Conservation (phyloP, 1,140 invertebrate species). For the Holotrichia oblita region DNA sequence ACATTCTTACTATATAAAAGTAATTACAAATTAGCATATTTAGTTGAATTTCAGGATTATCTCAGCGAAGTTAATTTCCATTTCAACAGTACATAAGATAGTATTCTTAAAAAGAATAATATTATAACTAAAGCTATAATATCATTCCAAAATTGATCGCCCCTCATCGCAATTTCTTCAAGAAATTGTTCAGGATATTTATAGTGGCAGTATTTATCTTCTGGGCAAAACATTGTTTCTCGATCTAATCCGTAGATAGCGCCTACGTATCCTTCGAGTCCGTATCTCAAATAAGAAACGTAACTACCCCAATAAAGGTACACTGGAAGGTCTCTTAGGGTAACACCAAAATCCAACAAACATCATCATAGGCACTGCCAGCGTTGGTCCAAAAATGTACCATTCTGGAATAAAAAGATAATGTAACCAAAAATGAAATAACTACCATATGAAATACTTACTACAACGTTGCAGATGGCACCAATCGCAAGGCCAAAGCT, state of each 20-base stretch:
- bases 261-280: constrained; percentile 84
- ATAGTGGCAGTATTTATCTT: constrained; percentile 79
- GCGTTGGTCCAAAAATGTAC: constrained; percentile 82
- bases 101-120: constrained; percentile 74
- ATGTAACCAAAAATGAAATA: too few relatives aligned
- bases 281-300: constrained; percentile 87
- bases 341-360: constrained; percentile 85
- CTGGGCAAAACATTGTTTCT: constrained; percentile 68
- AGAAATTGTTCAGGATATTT: constrained; percentile 79
- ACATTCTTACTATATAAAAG: too few relatives aligned
- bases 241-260: constrained; percentile 85
- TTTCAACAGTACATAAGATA: constrained; percentile 82
- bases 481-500: constrained; percentile 90
- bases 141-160: constrained; percentile 86
- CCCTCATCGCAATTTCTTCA: constrained; percentile 79
- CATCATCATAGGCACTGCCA: constrained; percentile 88
- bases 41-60: constrained; percentile 57
- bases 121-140: constrained; percentile 77
- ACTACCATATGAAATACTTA: constrained; percentile 64
- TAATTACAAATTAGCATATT: too few relatives aligned
- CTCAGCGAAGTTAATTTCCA: constrained; percentile 78
- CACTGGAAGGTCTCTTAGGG: constrained; percentile 76
- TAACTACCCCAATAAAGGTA: constrained; percentile 90
- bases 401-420: constrained; percentile 68
- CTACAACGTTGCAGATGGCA: constrained; percentile 82